Percentiles rank a stretch among this genome's conserved stretches.
These are phyloP conservation scores for Drosophila grimshawi DNA, from an alignment of 1,140 invertebrate genomes.

Conservation along the genomic window DNA sequence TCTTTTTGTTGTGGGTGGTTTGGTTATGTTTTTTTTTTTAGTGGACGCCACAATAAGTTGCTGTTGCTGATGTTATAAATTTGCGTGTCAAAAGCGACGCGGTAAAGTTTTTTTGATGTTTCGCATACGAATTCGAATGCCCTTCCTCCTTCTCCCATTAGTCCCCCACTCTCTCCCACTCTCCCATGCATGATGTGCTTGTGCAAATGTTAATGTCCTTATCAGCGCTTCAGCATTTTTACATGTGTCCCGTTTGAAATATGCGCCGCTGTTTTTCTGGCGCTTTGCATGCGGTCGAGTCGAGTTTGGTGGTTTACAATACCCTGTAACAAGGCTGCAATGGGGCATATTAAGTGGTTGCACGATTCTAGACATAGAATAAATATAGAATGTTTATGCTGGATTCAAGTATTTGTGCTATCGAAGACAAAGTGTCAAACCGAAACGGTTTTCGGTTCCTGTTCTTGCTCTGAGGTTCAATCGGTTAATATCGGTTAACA, in stretches of 20 bases:
- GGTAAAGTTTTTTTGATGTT: conserved; percentile 74
- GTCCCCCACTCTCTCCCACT: background rate
- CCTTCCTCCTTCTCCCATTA: background rate
- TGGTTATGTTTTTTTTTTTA: conserved; percentile 22
- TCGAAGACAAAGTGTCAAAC: too few species aligned
- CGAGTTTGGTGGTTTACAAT: conserved; percentile 38
- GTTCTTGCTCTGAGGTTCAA: too few species aligned
- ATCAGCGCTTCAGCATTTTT: conserved; percentile 81
- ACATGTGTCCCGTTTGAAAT: conserved; percentile 81
- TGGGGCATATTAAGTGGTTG: background rate
- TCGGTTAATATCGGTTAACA: too few species aligned
- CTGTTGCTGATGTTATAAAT: conserved; percentile 72
- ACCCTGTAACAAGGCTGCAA: background rate
- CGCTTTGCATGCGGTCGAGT: conserved; percentile 73
- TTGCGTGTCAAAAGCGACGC: conserved; percentile 80
- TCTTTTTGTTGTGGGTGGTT: conserved; percentile 14
- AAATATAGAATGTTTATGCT: too few species aligned
- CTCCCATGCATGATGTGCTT: conserved; percentile 11
- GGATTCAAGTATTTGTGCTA: too few species aligned
- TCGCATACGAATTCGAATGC: conserved; percentile 67
- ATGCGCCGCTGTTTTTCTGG: conserved; percentile 76
- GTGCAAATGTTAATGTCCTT: conserved; percentile 81
- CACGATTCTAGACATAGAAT: background rate
- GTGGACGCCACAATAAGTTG: conserved; percentile 65
- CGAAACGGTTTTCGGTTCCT: too few species aligned